A percentile compares a stretch with the other conserved stretches of the same genome.
Conservation (phyloP, 2,888 invertebrate species). For the Campoletis raptor region DNA sequence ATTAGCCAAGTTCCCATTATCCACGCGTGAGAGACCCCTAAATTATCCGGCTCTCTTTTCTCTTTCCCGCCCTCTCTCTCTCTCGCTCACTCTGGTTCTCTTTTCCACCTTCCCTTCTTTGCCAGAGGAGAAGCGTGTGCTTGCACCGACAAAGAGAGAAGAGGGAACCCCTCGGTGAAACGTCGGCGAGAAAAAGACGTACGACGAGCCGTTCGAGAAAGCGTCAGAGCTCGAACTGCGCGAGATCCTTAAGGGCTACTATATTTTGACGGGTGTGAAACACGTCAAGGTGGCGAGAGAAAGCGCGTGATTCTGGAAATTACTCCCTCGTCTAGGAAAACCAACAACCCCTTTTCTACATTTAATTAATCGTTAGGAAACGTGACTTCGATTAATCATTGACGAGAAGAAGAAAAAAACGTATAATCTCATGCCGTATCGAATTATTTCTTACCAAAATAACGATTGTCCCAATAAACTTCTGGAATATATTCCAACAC, state of each 20-base stretch:
- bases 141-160: conserved; percentile 67
- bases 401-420: not conserved
- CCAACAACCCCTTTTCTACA: conserved; percentile 19
- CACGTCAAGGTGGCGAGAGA: conserved; percentile 55
- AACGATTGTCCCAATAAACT: not conserved
- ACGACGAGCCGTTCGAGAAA: conserved; percentile 74
- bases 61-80: conserved; percentile 55
- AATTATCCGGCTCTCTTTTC: conserved; percentile 81
- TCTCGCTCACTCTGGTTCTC: conserved; percentile 30
- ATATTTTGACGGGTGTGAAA: conserved; percentile 55
- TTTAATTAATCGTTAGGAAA: conserved; percentile 37
- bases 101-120: conserved; percentile 44
- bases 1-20: conserved; percentile 84
- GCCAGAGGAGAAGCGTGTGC: conserved; percentile 55
- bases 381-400: conserved; percentile 31
- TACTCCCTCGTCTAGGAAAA: conserved; percentile 15
- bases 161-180: conserved; percentile 72
- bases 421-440: not conserved
- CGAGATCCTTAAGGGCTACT: conserved; percentile 41
- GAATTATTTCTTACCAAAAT: not conserved
- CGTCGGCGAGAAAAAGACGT: conserved; percentile 83
- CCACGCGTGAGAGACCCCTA: conserved; percentile 84
- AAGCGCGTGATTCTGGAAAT: conserved; percentile 70
- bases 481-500: not conserved
- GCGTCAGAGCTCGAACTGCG: conserved; percentile 34